These are phyloP conservation scores for Rhopalosiphum nymphaeae DNA, from an alignment of 2,888 invertebrate genomes.

Conservation along the genomic window DNA sequence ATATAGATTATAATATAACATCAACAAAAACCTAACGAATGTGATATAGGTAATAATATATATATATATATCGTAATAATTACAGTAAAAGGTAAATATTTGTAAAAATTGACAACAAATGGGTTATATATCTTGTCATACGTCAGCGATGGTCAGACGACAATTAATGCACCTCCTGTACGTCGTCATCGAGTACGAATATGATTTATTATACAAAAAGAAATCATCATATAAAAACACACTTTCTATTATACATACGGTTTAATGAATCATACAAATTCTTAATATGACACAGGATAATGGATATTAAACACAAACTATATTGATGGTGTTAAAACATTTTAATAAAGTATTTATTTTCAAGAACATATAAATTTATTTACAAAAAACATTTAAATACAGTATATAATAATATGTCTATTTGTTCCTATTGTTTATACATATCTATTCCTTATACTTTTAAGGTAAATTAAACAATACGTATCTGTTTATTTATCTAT, in stretches of 20 bases:
- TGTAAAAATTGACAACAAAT: constrained; percentile 21
- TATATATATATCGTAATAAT: neutral
- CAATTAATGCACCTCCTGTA: neutral
- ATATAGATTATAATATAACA: neutral
- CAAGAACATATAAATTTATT: neutral
- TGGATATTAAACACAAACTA: neutral
- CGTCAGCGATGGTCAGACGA: neutral
- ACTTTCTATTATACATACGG: neutral
- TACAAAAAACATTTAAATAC: too few species aligned
- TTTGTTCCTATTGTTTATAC: neutral
- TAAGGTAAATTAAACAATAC: neutral
- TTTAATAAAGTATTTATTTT: neutral
- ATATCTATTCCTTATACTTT: neutral
- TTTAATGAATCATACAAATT: neutral
- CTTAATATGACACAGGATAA: neutral
- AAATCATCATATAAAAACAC: neutral
- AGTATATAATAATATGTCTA: neutral
- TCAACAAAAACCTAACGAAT: neutral
- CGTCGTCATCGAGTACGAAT: neutral
- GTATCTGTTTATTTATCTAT: too few species aligned
- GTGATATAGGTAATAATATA: neutral
- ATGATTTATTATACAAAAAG: constrained; percentile 13
- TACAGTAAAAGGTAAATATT: constrained; percentile 24
- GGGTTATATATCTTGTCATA: neutral
- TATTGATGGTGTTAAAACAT: neutral